Percentiles rank a stretch among this genome's conserved stretches.
Conservation (phyloP, 2,113 vertebrate genomes). For the Arenaria interpres region DNA sequence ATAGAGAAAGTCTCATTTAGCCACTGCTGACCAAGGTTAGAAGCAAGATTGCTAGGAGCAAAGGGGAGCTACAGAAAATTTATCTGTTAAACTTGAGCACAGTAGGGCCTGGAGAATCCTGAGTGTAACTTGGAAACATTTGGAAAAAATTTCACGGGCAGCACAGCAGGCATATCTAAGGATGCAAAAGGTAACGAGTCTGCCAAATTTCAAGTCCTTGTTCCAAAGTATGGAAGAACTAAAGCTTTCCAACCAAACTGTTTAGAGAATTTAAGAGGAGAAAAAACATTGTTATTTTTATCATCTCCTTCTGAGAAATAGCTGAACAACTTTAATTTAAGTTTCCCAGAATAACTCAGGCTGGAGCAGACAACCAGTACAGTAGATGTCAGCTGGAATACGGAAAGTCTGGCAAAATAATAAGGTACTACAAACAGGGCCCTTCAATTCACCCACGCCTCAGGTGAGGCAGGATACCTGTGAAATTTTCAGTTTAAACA, state of each 20-base stretch:
- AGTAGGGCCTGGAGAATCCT: not conserved
- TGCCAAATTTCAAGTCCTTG: not conserved
- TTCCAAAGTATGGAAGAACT: not conserved
- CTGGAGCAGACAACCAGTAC: not conserved
- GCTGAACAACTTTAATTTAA: not conserved
- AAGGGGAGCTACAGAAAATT: not conserved
- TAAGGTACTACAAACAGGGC: no score
- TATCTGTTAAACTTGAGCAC: not conserved
- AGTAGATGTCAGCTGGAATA: not conserved
- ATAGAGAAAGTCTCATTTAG: not conserved
- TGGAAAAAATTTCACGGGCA: not conserved
- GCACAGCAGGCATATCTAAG: not conserved
- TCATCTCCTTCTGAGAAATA: not conserved
- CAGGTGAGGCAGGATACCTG: not conserved
- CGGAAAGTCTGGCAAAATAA: not conserved
- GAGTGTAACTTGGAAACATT: not conserved
- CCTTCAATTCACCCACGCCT: not conserved
- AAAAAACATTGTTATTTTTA: not conserved
- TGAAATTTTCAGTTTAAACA: not conserved
- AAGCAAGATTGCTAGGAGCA: not conserved
- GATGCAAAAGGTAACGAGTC: not conserved
- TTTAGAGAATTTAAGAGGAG: not conserved
- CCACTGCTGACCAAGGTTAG: fast-evolving
- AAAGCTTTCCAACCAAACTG: not conserved
- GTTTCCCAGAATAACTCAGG: not conserved